phyloP scores from a whole-genome alignment of 2,797 vertebrate species.

The Trematomus bernacchii region DNA sequence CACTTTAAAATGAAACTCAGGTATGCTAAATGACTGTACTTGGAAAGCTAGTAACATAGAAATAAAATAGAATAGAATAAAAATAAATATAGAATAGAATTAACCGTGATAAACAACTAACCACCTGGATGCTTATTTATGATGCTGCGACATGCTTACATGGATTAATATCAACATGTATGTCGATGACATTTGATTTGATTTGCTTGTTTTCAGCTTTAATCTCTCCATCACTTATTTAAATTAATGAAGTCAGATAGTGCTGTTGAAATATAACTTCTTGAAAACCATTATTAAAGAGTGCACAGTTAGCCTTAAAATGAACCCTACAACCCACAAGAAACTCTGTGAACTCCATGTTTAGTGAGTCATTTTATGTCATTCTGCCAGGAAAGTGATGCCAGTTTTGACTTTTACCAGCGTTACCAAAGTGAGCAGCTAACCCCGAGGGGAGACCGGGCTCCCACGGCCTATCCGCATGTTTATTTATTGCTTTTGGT shows the following conservation, averaged over 20 bases:
- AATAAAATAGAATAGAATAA: neutral
- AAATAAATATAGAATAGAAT: no score
- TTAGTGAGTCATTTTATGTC: slow-evolving; percentile 4
- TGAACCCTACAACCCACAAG: slow-evolving; percentile 8
- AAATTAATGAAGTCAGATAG: slow-evolving; percentile 9
- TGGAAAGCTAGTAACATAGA: neutral
- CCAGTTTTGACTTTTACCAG: slow-evolving; percentile 11
- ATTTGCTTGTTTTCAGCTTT: neutral
- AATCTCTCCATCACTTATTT: neutral
- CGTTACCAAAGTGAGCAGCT: slow-evolving; percentile 21
- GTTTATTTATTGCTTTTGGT: slow-evolving; percentile 64
- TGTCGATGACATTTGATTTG: neutral
- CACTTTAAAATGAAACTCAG: no score
- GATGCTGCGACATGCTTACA: neutral
- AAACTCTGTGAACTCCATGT: neutral
- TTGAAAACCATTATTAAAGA: slow-evolving; percentile 38
- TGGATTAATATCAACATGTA: neutral
- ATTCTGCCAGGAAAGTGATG: slow-evolving; percentile 9
- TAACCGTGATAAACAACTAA: neutral
- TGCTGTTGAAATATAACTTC: slow-evolving; percentile 20
- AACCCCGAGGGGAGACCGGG: slow-evolving; percentile 24
- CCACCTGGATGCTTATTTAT: neutral
- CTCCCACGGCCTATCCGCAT: slow-evolving; percentile 46
- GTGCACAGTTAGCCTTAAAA: slow-evolving; percentile 16
- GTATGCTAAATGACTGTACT: neutral